Base-by-base conservation (phyloP, 2,888 invertebrate species). In the Nycteola revayana region DNA sequence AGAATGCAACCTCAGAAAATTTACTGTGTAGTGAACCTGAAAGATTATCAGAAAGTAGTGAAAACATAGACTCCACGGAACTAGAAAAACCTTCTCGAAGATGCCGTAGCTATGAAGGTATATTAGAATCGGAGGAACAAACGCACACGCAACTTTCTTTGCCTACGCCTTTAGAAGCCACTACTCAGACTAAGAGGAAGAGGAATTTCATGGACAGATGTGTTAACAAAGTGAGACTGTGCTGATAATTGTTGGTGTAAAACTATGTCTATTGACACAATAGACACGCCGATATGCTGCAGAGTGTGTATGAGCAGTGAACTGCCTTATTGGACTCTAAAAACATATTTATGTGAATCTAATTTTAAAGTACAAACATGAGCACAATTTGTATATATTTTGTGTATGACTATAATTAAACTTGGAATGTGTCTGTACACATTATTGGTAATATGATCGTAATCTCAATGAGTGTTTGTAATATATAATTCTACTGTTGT, bases 121-220 rank as follows among this genome's bases (percentile, higher is more conserved):
- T 92, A 27, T 74, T 92, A 43, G 91, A 92, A 51, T 87, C 78
- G 36, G 81, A 84, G 42, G 81, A 84, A 56, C 85, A 89, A 52
- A 78, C 80, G 62, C 90, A 90, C 59, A 90, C 91, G 39, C 80
- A 90, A 45, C 75, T 90, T 40, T 90, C 91, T 46, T 68, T 92
- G 61, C 90, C 90, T 61, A 75, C 91, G 65, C 90, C 90, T 57
- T 78, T 90, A 66, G 90, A 91, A 56, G 89, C 90, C 56, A 73
- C 86, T 50, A 90, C 88, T 32, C 91, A 91, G 62, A 90, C 90
- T 5, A 93, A 93, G 75, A 90, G 92, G 66, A 93, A 93, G 77
- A 92, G 93, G 72, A 95, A 95, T 79, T 95, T 96, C 76, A 94
- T 96, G 92, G 95, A 95, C 90, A 90, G 93, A 76, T 94, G 94